phyloP scores from a whole-genome alignment of 2,113 vertebrate species.

The Potamarius usumacintae region DNA sequence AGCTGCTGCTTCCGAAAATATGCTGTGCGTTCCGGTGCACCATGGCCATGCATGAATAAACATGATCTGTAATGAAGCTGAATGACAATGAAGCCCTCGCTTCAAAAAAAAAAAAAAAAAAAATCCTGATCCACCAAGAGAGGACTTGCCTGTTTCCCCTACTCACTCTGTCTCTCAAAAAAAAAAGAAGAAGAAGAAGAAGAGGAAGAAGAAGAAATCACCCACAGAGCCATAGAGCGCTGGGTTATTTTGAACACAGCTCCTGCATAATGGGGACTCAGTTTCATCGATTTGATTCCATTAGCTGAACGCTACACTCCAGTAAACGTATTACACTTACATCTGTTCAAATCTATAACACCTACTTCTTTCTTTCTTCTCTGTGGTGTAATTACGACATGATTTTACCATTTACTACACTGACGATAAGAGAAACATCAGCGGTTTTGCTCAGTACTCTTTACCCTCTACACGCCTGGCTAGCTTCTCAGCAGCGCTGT shows the following conservation, averaged over 20 bases:
- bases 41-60: constrained; percentile 75
- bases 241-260: constrained; percentile 39
- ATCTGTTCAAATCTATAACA: constrained; percentile 40
- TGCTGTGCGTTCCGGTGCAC: constrained; percentile 62
- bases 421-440: background rate
- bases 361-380: background rate
- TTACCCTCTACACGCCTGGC: background rate
- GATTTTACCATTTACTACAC: constrained; percentile 4
- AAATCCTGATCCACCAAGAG: constrained; percentile 42
- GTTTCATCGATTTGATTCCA: constrained; percentile 48
- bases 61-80: constrained; percentile 73
- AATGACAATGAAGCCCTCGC: constrained; percentile 68
- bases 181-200: background rate
- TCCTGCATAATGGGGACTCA: constrained; percentile 42
- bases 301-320: constrained; percentile 42
- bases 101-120: constrained; percentile 28
- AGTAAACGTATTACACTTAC: constrained; percentile 40
- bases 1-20: constrained; percentile 73
- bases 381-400: constrained; percentile 5
- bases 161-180: background rate
- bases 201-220: constrained; percentile 30
- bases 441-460: background rate
- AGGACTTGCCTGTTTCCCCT: background rate
- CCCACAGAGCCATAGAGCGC: constrained; percentile 35
- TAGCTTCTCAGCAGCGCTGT: background rate